phyloP scores from a whole-genome alignment of 2,113 vertebrate species.

The Podarcis cretensis region DNA sequence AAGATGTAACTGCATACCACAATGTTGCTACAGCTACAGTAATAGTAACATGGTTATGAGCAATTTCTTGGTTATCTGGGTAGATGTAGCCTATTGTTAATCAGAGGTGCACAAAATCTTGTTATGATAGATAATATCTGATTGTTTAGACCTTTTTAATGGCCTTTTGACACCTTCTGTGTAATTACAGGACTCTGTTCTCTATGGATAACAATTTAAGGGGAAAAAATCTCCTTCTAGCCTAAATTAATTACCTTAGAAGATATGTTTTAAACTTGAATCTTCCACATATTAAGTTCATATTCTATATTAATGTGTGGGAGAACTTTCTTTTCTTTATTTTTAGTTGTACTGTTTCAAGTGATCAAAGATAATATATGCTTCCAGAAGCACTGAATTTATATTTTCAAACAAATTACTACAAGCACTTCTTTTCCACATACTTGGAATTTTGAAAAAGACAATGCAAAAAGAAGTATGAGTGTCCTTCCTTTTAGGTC shows the following conservation, averaged over 20 bases:
- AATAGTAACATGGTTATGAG: neutral
- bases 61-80: neutral
- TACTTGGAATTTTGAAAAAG: neutral
- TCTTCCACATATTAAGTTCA: neutral
- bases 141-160: conserved; percentile 16
- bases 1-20: neutral
- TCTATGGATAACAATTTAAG: neutral
- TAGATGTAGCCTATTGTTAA: neutral
- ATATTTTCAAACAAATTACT: conserved; percentile 16
- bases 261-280: conserved; percentile 2
- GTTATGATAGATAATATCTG: conserved; percentile 20
- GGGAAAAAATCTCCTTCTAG: neutral
- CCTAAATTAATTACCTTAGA: conserved; percentile 15
- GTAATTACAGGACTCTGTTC: conserved; percentile 8
- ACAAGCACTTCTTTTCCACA: neutral
- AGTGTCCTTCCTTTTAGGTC: neutral
- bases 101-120: neutral
- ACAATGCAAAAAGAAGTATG: neutral
- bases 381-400: conserved; percentile 15
- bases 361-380: conserved; percentile 2
- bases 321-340: neutral
- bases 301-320: neutral
- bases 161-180: neutral
- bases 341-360: neutral
- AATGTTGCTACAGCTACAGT: neutral